These are phyloP conservation scores for Odocoileus hemionus DNA, from an alignment of 2,113 vertebrate genomes.

Conservation along the genomic window DNA sequence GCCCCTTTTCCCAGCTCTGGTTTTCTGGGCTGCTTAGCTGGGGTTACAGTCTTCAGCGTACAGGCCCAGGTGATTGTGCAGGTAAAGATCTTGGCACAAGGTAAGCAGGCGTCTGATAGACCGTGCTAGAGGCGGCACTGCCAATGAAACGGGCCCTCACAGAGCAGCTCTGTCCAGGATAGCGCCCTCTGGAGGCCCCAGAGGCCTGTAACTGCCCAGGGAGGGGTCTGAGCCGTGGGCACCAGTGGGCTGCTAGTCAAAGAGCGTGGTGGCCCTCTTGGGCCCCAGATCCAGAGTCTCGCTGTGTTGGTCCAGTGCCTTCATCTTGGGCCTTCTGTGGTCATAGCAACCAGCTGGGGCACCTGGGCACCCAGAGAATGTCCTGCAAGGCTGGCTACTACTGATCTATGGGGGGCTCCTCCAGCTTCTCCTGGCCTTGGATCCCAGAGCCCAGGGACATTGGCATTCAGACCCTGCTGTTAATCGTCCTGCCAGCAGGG, in stretches of 20 bases:
- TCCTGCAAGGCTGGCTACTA: background rate
- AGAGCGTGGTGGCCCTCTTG: background rate
- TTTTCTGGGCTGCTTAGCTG: background rate
- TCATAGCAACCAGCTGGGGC: accelerated
- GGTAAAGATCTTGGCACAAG: background rate
- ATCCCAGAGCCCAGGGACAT: background rate
- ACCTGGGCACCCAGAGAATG: background rate
- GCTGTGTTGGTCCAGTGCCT: background rate
- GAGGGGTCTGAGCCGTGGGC: background rate
- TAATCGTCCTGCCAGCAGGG: background rate
- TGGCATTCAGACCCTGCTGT: background rate
- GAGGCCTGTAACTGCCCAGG: background rate
- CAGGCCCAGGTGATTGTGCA: background rate
- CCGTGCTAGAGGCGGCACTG: background rate
- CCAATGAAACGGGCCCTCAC: background rate
- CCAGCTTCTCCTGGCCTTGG: background rate
- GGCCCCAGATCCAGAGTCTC: background rate
- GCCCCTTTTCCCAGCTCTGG: background rate
- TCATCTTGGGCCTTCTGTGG: background rate
- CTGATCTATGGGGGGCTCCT: background rate
- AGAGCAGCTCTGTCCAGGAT: background rate
- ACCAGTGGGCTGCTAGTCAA: background rate
- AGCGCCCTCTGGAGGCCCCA: background rate
- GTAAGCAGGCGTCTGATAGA: background rate
- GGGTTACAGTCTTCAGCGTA: background rate